These are phyloP conservation scores for Ryuthela nishihirai DNA, from an alignment of 2,888 invertebrate genomes.

Conservation along the genomic window DNA sequence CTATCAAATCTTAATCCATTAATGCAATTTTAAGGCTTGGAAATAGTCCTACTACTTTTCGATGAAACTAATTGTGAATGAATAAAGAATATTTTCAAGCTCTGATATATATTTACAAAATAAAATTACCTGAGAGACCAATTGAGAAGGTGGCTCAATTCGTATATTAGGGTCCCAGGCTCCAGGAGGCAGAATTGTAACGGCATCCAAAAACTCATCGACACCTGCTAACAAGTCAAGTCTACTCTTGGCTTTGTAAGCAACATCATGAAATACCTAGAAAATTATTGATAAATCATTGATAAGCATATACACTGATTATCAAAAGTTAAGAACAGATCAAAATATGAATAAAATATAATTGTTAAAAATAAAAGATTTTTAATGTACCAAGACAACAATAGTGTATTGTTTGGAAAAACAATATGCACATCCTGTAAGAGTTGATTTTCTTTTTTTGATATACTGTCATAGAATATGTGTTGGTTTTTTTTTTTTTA, in stretches of 20 bases:
- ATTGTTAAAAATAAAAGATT: slow-evolving; percentile 17
- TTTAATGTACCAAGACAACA: too few relatives aligned
- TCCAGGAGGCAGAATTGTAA: slow-evolving; percentile 48
- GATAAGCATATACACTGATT: slow-evolving; percentile 1
- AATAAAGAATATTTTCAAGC: too few relatives aligned
- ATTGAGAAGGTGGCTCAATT: slow-evolving; percentile 51
- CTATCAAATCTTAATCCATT: too few relatives aligned
- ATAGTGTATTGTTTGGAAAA: too few relatives aligned
- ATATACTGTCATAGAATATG: too few relatives aligned
- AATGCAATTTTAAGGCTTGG: too few relatives aligned
- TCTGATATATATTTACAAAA: too few relatives aligned
- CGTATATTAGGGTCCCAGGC: slow-evolving; percentile 54
- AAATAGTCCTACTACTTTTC: too few relatives aligned
- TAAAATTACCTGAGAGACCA: slow-evolving; percentile 45
- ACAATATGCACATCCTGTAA: too few relatives aligned
- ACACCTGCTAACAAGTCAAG: slow-evolving; percentile 46
- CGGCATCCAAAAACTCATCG: slow-evolving; percentile 48
- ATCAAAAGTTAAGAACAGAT: not conserved
- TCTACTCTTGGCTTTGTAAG: slow-evolving; percentile 47
- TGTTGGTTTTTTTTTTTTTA: too few relatives aligned
- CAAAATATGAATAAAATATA: not conserved
- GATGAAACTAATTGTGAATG: too few relatives aligned
- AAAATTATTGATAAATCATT: slow-evolving; percentile 4
- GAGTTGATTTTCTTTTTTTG: too few relatives aligned
- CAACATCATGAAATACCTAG: slow-evolving; percentile 45